Conservation (phyloP, 2,888 invertebrate genomes). For the Stegana nigrithorax region DNA sequence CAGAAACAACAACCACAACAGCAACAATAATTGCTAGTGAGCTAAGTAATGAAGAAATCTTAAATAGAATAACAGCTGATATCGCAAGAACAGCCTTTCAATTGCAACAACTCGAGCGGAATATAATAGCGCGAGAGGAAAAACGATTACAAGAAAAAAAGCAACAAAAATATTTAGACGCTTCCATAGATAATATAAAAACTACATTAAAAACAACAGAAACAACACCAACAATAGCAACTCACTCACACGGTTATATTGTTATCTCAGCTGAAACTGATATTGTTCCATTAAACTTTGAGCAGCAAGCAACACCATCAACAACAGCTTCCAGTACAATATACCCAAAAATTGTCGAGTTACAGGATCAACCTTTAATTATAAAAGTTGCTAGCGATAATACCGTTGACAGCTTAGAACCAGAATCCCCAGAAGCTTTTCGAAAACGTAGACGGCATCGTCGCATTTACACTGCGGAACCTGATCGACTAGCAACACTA, state of each 20-base stretch:
- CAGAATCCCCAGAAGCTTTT: neutral
- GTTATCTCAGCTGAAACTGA: no score
- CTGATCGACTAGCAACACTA: slow-evolving; percentile 40
- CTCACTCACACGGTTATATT: no score
- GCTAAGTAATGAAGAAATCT: neutral
- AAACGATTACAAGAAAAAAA: slow-evolving; percentile 17
- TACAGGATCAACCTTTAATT: neutral
- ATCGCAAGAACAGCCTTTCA: slow-evolving; percentile 21
- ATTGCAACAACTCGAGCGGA: slow-evolving; percentile 10
- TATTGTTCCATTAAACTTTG: no score
- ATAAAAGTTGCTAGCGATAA: neutral
- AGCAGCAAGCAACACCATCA: no score
- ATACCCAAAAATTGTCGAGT: slow-evolving; percentile 12
- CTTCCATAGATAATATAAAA: neutral
- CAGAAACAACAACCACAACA: slow-evolving; percentile 23
- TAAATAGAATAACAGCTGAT: neutral
- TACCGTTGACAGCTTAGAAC: neutral
- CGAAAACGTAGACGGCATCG: slow-evolving; percentile 40
- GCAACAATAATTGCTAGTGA: neutral
- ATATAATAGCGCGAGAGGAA: slow-evolving; percentile 32
- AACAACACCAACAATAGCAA: no score
- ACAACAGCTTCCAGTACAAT: slow-evolving; percentile 18
- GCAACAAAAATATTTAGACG: neutral
- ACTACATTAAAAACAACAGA: no score
- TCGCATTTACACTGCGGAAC: slow-evolving; percentile 42